Percentiles rank a stretch among this genome's conserved stretches.
phyloP scores from a whole-genome alignment of 1,140 invertebrate genomes.

The Eumaeus atala region DNA sequence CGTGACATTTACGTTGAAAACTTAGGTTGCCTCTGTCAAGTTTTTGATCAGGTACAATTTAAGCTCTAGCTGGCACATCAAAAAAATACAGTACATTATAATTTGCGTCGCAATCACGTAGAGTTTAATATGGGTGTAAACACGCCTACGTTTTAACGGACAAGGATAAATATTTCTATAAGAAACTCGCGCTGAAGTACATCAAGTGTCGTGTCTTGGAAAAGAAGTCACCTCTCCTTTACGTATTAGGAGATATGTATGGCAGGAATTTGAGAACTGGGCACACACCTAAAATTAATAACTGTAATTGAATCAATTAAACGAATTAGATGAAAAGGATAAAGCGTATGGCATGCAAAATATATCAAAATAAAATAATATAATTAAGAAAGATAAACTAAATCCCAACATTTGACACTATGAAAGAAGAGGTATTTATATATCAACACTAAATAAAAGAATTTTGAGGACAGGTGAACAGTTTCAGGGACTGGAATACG shows the following conservation, averaged over 20 bases:
- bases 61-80: neutral
- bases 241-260: neutral
- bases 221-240: constrained; percentile 8
- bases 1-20: neutral
- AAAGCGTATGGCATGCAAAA: too few relatives aligned
- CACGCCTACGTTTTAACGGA: neutral
- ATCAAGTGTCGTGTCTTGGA: constrained; percentile 4
- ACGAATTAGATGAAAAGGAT: too few relatives aligned
- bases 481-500: too few relatives aligned
- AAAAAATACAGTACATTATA: neutral
- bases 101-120: neutral
- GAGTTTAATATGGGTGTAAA: constrained; percentile 8
- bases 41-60: neutral
- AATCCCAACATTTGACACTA: too few relatives aligned
- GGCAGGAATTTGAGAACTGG: neutral
- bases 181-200: constrained; percentile 1
- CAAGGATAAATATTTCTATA: constrained; percentile 8
- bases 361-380: too few relatives aligned
- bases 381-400: too few relatives aligned
- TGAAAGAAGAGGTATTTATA: too few relatives aligned
- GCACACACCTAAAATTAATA: neutral
- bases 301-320: too few relatives aligned
- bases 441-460: too few relatives aligned
- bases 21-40: neutral
- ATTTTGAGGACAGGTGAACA: too few relatives aligned